Evolutionary conservation across 2,888 invertebrate genomes (phyloP).

Genomic region (Esperia sulphurella): DNA sequence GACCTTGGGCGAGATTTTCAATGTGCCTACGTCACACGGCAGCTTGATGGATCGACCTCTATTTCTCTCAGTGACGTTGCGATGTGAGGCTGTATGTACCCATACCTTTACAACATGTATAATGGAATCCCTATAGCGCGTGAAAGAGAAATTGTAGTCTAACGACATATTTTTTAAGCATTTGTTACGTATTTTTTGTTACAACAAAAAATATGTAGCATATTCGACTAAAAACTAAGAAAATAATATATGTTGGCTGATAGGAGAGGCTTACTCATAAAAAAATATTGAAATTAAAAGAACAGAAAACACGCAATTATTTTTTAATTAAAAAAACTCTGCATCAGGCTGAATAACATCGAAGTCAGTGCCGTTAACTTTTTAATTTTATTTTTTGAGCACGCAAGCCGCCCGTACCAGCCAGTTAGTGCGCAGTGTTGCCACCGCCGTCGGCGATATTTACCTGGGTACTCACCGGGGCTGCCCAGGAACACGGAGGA

Average conservation of each 20-base stretch:
- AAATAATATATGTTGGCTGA: too few species aligned
- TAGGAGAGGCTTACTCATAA: too few species aligned
- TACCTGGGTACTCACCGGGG: constrained; percentile 88
- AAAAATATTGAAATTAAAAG: too few species aligned
- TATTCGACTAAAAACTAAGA: too few species aligned
- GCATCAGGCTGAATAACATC: neutral
- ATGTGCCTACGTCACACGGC: constrained; percentile 5
- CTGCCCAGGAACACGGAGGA: constrained; percentile 96
- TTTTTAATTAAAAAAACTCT: neutral
- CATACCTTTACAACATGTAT: neutral
- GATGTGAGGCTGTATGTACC: constrained; percentile 3
- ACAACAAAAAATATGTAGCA: too few species aligned
- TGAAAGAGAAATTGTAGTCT: too few species aligned
- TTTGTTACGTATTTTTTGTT: too few species aligned
- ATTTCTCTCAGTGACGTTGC: constrained; percentile 8
- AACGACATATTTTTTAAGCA: too few species aligned
- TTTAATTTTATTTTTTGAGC: neutral
- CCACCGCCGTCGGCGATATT: constrained; percentile 23
- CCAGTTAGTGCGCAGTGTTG: neutral
- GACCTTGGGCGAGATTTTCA: constrained; percentile 11
- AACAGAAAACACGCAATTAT: too few species aligned
- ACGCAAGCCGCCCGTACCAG: neutral
- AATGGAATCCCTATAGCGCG: neutral
- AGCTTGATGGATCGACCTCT: constrained; percentile 11
- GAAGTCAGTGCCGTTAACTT: neutral